Percentiles rank a stretch among this genome's conserved stretches.
Evolutionary conservation across 2,113 vertebrate species (phyloP).

Genomic region (Heterocephalus glaber): DNA sequence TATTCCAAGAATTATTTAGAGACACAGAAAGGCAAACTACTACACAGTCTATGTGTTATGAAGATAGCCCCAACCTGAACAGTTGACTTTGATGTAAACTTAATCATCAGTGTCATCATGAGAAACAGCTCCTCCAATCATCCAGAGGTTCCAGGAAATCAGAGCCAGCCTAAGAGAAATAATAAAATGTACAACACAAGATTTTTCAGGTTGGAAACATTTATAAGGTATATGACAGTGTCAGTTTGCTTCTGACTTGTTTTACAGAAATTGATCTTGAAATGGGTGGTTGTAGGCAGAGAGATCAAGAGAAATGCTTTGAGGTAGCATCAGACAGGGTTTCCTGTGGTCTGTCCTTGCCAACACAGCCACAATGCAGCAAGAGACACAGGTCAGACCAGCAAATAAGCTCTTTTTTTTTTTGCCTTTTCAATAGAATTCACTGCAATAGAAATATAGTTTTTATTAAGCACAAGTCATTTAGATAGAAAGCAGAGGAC

Average conservation of each 20-base stretch:
- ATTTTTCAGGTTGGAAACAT: neutral
- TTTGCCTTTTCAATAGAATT: neutral
- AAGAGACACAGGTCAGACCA: neutral
- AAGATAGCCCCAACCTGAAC: neutral
- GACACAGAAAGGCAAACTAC: neutral
- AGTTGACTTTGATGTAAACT: neutral
- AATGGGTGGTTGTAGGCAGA: neutral
- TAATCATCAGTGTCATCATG: neutral
- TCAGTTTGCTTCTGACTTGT: neutral
- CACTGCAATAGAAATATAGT: neutral
- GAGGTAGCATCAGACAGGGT: rapidly evolving
- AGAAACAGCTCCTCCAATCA: neutral
- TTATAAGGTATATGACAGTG: neutral
- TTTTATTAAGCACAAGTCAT: neutral
- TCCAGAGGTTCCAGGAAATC: neutral
- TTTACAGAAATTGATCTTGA: neutral
- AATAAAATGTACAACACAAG: neutral
- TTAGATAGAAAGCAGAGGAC: neutral
- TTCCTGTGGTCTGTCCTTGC: neutral
- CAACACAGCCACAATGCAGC: neutral
- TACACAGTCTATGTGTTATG: neutral
- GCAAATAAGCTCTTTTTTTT: neutral
- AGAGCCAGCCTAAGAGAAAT: neutral
- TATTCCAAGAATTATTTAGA: neutral
- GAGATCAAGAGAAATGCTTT: neutral